Base-by-base conservation (phyloP, 2,113 vertebrate genomes). In the Myxocyprinus asiaticus region DNA sequence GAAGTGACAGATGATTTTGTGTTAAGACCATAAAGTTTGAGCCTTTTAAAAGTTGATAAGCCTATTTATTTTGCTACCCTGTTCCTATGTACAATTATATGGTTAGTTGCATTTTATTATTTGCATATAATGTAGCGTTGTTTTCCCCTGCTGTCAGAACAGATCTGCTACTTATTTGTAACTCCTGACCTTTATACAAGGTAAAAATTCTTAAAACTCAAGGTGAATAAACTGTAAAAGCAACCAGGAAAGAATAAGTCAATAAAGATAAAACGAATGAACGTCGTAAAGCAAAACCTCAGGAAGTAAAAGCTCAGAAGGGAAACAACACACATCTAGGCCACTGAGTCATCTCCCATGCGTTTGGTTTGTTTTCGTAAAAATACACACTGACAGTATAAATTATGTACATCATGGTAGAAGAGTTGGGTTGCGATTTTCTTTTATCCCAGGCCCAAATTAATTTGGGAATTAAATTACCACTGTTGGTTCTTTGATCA, bases 401-500 rank as follows among this genome's bases (percentile, higher is more conserved):
- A 89, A 91, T 92, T 87, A 93, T 90, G 88, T 83, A 92, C 88
- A 89, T 90, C 85, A 86, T 86, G 82, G 79, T 50, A 74, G 72
- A 82, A 78, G 80, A 82, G 48, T 4, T 44, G 44, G 62, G 80
- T 51, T 83, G 55, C 82, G 83, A 91, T 89, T 89, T 89, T 86
- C 78, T 87, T 89, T 90, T 84, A 89, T 89, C 87, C 83, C 81
- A 69, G 82, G 70, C 86, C 3, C 81, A 80, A 89, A 89, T 90
- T 88, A 89, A 88, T 87, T 87, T 89, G 85, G 83, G 87, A 92
- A 91, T 90, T 86, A 87, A 91, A 87, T 88, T 83, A 83, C 79
- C 78, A 67, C 14, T 88, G 84, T 81, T 81, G 80, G 74, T 80
- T 53, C 44, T 11, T 50, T 33, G 1, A 33, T 33, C 22, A 33